These are phyloP conservation scores for Delphinus delphis DNA, from an alignment of 2,113 vertebrate species.

Conservation along the genomic window DNA sequence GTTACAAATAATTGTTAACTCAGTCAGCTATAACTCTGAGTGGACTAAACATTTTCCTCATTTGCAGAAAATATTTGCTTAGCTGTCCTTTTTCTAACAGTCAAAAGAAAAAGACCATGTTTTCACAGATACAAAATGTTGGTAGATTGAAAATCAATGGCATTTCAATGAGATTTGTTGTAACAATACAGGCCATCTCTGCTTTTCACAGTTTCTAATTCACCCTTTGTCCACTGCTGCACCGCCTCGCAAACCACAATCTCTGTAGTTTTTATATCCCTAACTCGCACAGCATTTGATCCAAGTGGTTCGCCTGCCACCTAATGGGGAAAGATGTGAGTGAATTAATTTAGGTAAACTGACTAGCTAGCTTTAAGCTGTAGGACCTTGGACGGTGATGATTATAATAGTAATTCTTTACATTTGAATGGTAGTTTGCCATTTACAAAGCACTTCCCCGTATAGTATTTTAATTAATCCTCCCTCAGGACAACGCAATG, in stretches of 20 bases:
- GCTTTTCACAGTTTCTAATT: not conserved
- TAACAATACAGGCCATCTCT: not conserved
- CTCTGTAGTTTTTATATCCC: not conserved
- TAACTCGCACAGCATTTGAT: not conserved
- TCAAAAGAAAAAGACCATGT: not conserved
- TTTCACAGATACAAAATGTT: not conserved
- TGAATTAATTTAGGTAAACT: not conserved
- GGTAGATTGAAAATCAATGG: not conserved
- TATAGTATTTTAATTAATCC: not conserved
- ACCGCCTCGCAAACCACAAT: not conserved
- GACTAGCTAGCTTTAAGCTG: not conserved
- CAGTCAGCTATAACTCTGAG: not conserved
- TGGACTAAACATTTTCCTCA: not conserved
- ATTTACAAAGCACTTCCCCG: not conserved
- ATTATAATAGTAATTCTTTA: not conserved
- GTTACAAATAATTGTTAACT: not conserved
- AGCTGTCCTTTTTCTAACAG: not conserved
- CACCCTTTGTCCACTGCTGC: not conserved
- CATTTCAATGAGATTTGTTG: not conserved
- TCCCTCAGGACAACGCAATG: not conserved
- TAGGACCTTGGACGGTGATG: not conserved
- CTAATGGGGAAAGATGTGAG: slow-evolving; percentile 41
- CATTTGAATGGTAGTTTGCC: not conserved
- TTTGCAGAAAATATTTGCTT: slow-evolving; percentile 31
- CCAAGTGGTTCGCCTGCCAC: slow-evolving; percentile 53